Base-by-base conservation (phyloP, 2,888 invertebrate genomes). In the Thelaira solivaga region DNA sequence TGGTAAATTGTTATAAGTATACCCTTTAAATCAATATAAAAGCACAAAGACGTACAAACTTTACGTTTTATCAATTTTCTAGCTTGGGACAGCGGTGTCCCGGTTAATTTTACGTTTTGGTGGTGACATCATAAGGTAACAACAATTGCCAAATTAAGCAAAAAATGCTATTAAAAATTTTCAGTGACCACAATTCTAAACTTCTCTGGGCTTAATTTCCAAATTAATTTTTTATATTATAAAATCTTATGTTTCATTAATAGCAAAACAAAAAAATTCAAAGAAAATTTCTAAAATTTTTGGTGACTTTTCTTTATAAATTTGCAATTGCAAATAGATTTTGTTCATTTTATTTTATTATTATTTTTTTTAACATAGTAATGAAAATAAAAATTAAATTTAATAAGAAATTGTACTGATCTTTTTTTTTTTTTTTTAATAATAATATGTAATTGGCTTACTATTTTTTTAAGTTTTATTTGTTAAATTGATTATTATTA, bases 371-470 rank as follows among this genome's bases (percentile, higher is more conserved):
- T 18, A 11, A 31, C 1, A 51, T 18, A 13, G 24, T 16, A 67
- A 43, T 45, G 20, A 59, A 16, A 24, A 26, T 39, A 43, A 31
- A 39, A 51, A n/a, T n/a, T 68, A 74, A 55, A 49, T 73, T 73
- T 68, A 41, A 45, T 68, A 51, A 62, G 20, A 74, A 71, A 74
- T 78, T 78, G 74, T 71, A 78, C 74, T 74, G 78, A 78, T 78
- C 69, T 78, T 65, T 65, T 72, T 55, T 74, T 59, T 31, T 41
- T 22, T 39, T 61, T 24, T n/a, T n/a, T n/a, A n/a, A n/a, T n/a
- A 26, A 16, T 59, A 41, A 53, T 65, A n/a, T n/a, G n/a, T n/a
- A 59, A 69, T 78, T 78, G 69, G 69, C 53, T 61, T 68, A 22
- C 24, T 61, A 74, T 24, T 71, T n/a, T n/a, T n/a, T 43, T 55